Evolutionary conservation across 2,797 vertebrate genomes (phyloP), one percentile per base, ranked within the genome.

Genomic region (Serranus cabrilla): DNA sequence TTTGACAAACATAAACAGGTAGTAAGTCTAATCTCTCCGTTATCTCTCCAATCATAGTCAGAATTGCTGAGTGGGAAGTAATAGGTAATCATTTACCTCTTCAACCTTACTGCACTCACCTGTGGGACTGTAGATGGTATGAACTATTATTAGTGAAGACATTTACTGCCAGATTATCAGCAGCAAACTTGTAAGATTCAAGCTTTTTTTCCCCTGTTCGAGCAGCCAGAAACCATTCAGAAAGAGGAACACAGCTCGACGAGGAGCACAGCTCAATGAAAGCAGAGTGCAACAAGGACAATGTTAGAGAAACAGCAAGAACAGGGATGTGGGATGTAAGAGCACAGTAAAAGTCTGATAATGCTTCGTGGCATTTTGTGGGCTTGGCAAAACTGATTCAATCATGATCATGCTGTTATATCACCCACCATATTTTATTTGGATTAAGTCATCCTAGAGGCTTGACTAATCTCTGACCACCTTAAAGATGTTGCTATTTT

Each of bases 401-500:
- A 68, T 63, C 34, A 49, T 40, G 5, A 4, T 18, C 4, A 64
- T 54, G 39, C 47, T 64, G 40, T 67, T 50, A 7, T 61, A 62
- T 62, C 37, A 18, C 17, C 45, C 62, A 54, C 8, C 14, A 20
- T 20, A 52, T 58, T 45, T 42, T 8, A 46, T 55, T 50, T 0
- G 8, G 47, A 74, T 62, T 64, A 31, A 51, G 20, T 73, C 40
- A 20, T 73, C 46, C 27, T 46, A 27, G 20, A 7, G 16, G 62
- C 25, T 74, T 56, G 42, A 69, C 7, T 42, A 34, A 61, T 42
- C 8, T 61, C 55, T 63, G 62, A 66, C 62, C 51, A 40, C 50
- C 50, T 83, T 37, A 11, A 47, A 71, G 50, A 84, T 66, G 42
- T 75, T 54, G 47, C 4, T 71, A 42, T 65, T 72, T 31, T 63